phyloP scores from a whole-genome alignment of 2,113 vertebrate genomes.

The Phrynocephalus versicolor region DNA sequence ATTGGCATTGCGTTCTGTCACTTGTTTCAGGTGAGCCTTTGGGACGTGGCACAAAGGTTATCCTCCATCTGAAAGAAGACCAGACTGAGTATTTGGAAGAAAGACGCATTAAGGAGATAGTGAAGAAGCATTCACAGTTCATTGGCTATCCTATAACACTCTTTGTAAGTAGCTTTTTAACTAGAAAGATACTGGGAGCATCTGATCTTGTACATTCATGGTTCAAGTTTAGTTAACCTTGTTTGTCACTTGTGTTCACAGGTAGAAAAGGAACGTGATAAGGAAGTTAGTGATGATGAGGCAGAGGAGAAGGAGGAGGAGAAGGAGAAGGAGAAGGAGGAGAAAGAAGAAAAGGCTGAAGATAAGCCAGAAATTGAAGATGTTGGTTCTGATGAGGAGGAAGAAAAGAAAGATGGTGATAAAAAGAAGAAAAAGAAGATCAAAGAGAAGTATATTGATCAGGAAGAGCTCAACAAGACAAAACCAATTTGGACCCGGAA shows the following conservation, averaged over 20 bases:
- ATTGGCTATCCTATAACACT: slow-evolving; percentile 86
- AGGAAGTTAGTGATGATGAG: slow-evolving; percentile 87
- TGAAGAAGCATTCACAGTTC: slow-evolving; percentile 88
- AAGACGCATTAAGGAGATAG: slow-evolving; percentile 80
- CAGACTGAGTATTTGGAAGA: slow-evolving; percentile 84
- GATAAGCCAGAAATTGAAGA: slow-evolving; percentile 87
- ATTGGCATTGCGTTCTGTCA: too few relatives aligned
- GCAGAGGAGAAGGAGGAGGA: slow-evolving; percentile 84
- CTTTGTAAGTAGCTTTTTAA: slow-evolving; percentile 68
- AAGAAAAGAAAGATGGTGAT: slow-evolving; percentile 82
- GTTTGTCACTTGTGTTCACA: slow-evolving; percentile 20
- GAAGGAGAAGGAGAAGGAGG: slow-evolving; percentile 75
- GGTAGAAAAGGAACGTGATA: slow-evolving; percentile 87
- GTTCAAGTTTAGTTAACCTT: neutral
- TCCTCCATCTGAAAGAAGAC: slow-evolving; percentile 84
- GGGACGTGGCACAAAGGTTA: slow-evolving; percentile 84
- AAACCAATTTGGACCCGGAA: slow-evolving; percentile 93
- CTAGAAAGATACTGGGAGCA: neutral
- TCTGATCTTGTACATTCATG: too few relatives aligned
- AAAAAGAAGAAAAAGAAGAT: slow-evolving; percentile 84
- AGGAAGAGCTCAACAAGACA: slow-evolving; percentile 76
- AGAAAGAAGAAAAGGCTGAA: slow-evolving; percentile 60
- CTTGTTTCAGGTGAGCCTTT: slow-evolving; percentile 76
- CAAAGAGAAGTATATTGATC: slow-evolving; percentile 81
- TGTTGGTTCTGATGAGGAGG: slow-evolving; percentile 85